These are phyloP conservation scores for Mantis religiosa DNA, from an alignment of 2,888 invertebrate genomes.

Conservation along the genomic window DNA sequence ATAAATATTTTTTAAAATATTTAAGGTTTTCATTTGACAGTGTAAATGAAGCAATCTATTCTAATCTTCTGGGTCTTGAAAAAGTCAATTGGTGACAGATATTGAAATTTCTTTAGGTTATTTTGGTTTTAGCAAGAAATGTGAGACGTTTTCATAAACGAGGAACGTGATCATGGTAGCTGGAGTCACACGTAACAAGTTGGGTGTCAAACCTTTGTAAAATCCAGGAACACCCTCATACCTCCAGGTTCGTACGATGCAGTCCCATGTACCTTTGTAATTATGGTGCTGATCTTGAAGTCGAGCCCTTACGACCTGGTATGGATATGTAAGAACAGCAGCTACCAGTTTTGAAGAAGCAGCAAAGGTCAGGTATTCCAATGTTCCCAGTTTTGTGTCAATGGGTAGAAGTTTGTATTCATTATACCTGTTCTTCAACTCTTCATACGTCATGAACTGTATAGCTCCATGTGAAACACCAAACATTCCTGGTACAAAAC, in stretches of 20 bases:
- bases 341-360: constrained; percentile 92
- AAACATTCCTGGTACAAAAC: constrained; percentile 93
- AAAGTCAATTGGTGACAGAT: no score
- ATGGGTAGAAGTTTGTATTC: constrained; percentile 73
- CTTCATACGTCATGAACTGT: constrained; percentile 98
- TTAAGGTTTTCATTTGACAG: no score
- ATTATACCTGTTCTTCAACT: constrained; percentile 93
- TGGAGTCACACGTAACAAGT: no score
- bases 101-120: no score
- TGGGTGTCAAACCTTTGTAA: constrained; percentile 98
- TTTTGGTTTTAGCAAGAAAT: no score
- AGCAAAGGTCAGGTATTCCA: constrained; percentile 88
- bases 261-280: constrained; percentile 79
- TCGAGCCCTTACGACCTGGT: constrained; percentile 94
- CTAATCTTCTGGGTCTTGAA: no score
- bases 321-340: constrained; percentile 91
- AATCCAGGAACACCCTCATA: constrained; percentile 88
- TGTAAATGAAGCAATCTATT: no score
- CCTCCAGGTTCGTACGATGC: constrained; percentile 80
- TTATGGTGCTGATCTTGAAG: constrained; percentile 93
- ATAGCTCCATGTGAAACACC: constrained; percentile 97
- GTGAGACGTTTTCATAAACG: no score
- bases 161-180: no score
- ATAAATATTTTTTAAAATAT: no score
- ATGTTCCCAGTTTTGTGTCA: constrained; percentile 84